phyloP scores from a whole-genome alignment of 2,797 vertebrate genomes.

The Gymnoscopelus braueri region DNA sequence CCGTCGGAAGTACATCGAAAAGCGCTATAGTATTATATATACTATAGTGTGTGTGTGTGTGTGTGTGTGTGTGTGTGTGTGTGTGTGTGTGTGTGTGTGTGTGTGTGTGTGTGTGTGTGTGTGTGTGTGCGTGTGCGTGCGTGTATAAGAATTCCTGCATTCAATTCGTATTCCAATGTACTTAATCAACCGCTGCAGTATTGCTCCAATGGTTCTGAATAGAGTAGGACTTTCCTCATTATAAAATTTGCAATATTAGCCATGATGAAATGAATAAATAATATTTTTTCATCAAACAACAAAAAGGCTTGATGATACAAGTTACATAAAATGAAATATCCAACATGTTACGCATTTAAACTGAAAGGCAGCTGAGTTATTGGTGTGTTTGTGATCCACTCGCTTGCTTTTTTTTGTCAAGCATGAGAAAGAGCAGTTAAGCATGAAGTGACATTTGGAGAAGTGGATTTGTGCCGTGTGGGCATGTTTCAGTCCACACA shows the following conservation, averaged over 20 bases:
- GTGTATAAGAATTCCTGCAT: not conserved
- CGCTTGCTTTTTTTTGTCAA: conserved; percentile 58
- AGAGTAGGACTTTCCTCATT: too few species aligned
- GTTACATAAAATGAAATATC: conserved; percentile 55
- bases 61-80: conserved; percentile 22
- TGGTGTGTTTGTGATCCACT: conserved; percentile 40
- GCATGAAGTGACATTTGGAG: conserved; percentile 81
- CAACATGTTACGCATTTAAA: conserved; percentile 71
- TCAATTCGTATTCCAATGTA: too few species aligned
- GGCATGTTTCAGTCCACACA: conserved; percentile 66
- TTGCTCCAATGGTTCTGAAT: too few species aligned
- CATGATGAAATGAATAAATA: too few species aligned
- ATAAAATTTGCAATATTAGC: too few species aligned
- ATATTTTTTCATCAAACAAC: conserved; percentile 24
- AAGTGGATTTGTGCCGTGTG: conserved; percentile 71
- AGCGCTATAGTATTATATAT: too few species aligned
- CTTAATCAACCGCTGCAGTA: too few species aligned
- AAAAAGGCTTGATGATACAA: conserved; percentile 43
- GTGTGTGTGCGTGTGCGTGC: not conserved
- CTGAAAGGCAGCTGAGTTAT: conserved; percentile 49
- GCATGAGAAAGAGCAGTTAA: conserved; percentile 72
- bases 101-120: conserved; percentile 5
- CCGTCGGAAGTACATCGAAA: not conserved
- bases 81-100: conserved; percentile 9
- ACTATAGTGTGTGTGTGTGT: conserved; percentile 1